Evolutionary conservation across 2,888 invertebrate species (phyloP).

Genomic region (Sylvicola fuscatus): DNA sequence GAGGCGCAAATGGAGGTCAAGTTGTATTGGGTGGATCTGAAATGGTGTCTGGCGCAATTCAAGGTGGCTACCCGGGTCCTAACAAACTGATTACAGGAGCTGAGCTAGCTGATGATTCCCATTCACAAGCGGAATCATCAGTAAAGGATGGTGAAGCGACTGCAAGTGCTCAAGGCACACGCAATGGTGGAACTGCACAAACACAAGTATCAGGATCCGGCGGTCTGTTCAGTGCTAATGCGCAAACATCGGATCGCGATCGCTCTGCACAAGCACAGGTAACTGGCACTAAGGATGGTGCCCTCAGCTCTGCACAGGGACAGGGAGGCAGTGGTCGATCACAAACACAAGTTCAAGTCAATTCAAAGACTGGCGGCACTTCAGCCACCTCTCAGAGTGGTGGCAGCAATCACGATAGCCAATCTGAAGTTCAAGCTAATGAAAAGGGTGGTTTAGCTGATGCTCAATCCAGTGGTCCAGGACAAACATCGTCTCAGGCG

Average conservation of each 20-base stretch:
- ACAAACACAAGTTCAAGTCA: constrained; percentile 55
- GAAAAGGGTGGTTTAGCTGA: constrained; percentile 68
- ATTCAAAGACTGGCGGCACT: constrained; percentile 54
- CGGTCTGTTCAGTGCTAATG: constrained; percentile 65
- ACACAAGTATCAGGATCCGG: constrained; percentile 63
- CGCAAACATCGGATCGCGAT: constrained; percentile 53
- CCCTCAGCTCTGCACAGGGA: constrained; percentile 54
- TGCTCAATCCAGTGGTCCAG: constrained; percentile 66
- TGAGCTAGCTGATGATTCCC: constrained; percentile 34
- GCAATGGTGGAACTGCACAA: constrained; percentile 53
- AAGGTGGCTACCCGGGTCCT: constrained; percentile 8
- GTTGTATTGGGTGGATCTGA: constrained; percentile 1
- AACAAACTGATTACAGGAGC: neutral
- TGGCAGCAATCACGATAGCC: constrained; percentile 50
- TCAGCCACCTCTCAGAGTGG: constrained; percentile 55
- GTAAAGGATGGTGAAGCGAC: constrained; percentile 46
- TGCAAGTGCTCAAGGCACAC: constrained; percentile 57
- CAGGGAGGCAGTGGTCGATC: constrained; percentile 52
- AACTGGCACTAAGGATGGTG: constrained; percentile 51
- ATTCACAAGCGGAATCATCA: constrained; percentile 43
- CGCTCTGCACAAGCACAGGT: constrained; percentile 46
- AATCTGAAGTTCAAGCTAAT: constrained; percentile 48
- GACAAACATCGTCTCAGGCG: constrained; percentile 70
- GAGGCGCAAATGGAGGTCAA: constrained; percentile 5
- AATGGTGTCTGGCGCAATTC: neutral